Evolutionary conservation across 2,113 vertebrate species (phyloP), one percentile per base, ranked within the genome.

Genomic region (Dromaius novaehollandiae): DNA sequence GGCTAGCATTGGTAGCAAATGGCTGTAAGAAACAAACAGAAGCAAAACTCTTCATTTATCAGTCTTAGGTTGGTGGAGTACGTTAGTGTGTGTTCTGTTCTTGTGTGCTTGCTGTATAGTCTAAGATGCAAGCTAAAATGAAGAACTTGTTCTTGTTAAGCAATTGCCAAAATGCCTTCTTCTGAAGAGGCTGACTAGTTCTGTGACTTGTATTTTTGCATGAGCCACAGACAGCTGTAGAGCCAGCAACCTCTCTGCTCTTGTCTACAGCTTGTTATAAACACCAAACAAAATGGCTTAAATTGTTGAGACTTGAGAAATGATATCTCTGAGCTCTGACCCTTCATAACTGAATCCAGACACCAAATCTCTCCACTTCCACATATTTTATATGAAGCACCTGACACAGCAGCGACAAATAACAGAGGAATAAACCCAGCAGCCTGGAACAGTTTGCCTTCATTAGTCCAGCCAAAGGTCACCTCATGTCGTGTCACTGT

Each of bases 271-370:
- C 93, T 87, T 63, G 71, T 66, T 28, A 74, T 18, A 94, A 95
- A 87, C 0, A 2, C 88, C 51, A 79, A 48, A 48, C 81, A 84
- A 95, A 96, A 87, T 30, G 36, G 55, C 73, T 87, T 80, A 61
- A 56, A 36, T 65, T 50, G 66, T 65, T 84, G 61, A 88, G 82
- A 95, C 91, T 92, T 86, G 95, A 95, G 96, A 97, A 97, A 92
- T 65, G 13, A 71, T 85, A 69, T 73, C 77, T 87, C 80, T 96
- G 96, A 97, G 95, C 94, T 96, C 93, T 94, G 97, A 95, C 96
- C 97, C 90, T 95, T 76, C 80, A 86, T 96, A 96, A 96, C 89
- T 3, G 2, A 80, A 84, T 93, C 97, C 96, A 97, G 96, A 92
- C 28, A 53, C 20, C 13, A 68, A 26, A 20, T 58, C 82, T 81